Base-by-base conservation (phyloP, 1,140 invertebrate species). In the Homalodisca vitripennis region DNA sequence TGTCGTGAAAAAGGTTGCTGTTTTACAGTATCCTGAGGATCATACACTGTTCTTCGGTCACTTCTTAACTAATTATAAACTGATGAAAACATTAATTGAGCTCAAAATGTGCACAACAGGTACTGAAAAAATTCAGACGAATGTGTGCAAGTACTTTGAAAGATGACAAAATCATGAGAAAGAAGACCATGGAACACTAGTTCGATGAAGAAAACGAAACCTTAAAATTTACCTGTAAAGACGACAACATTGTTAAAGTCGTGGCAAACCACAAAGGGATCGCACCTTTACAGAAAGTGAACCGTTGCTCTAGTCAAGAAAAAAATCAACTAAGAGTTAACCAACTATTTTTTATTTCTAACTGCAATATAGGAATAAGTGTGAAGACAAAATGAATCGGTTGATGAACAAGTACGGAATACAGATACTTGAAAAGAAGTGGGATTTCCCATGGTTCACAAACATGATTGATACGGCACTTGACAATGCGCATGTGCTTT, bases 31-130 rank as follows among this genome's bases (percentile, higher is more conserved):
- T 41, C 62, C 60, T 24, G 2, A 46, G 17, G 20, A 66, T n/a
- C 68, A 84, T 68, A 31, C 1, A 22, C 64, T 63, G 51, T 70
- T 65, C 80, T 73, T 74, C 32, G 71, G 69, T 53, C 72, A 80
- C 76, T 73, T 78, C 74, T 60, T 78, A 70, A 55, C 77, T 68
- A 67, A 75, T 75, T 74, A 76, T 76, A 62, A 75, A 79, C 66
- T 77, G 73, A 14, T 67, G 48, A 20, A 70, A 47, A 29, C 20
- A n/a, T 17, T 67, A 3, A 53, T 14, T 24, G 46, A 60, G 57
- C 26, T 48, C 10, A 57, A 51, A 17, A 13, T 70, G 3, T 29
- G 34, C 17, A 63, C 66, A 27, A 47, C 55, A 53, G 60, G 60
- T 27, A 64, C 62, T 31, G 62, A 22, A 64, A 22, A 64, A 29